Conservation (phyloP, 2,113 vertebrate species). For the Ivindomyrus marchei region DNA sequence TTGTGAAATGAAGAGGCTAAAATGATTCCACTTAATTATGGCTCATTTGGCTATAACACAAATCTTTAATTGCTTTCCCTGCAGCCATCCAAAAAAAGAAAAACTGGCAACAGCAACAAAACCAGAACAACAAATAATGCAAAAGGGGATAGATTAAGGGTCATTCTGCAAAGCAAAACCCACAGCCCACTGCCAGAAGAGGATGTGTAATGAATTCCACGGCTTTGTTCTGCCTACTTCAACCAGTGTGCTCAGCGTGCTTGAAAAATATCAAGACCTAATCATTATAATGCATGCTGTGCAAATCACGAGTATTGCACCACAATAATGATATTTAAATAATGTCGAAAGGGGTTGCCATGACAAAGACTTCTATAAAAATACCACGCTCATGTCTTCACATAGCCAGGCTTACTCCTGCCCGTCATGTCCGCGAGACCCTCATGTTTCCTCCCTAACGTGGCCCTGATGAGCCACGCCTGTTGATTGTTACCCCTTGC, state of each 20-base stretch:
- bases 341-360: slow-evolving; percentile 26
- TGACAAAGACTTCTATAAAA: slow-evolving; percentile 25
- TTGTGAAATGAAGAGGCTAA: slow-evolving; percentile 39
- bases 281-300: slow-evolving; percentile 38
- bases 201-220: slow-evolving; percentile 42
- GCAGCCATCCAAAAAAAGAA: slow-evolving; percentile 25
- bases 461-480: neutral
- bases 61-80: slow-evolving; percentile 45
- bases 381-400: neutral
- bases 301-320: slow-evolving; percentile 26
- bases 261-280: slow-evolving; percentile 40
- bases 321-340: slow-evolving; percentile 23
- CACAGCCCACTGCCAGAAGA: slow-evolving; percentile 22
- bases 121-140: neutral
- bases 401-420: neutral
- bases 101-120: neutral
- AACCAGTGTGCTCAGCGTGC: slow-evolving; percentile 25
- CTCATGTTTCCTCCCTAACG: neutral
- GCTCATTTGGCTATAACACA: slow-evolving; percentile 40
- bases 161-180: slow-evolving; percentile 26
- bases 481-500: neutral
- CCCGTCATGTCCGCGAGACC: neutral
- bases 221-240: slow-evolving; percentile 42
- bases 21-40: slow-evolving; percentile 43
- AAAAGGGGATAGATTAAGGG: slow-evolving; percentile 28